Evolutionary conservation across 2,797 vertebrate genomes (phyloP).

Genomic region (Siniperca undulata): DNA sequence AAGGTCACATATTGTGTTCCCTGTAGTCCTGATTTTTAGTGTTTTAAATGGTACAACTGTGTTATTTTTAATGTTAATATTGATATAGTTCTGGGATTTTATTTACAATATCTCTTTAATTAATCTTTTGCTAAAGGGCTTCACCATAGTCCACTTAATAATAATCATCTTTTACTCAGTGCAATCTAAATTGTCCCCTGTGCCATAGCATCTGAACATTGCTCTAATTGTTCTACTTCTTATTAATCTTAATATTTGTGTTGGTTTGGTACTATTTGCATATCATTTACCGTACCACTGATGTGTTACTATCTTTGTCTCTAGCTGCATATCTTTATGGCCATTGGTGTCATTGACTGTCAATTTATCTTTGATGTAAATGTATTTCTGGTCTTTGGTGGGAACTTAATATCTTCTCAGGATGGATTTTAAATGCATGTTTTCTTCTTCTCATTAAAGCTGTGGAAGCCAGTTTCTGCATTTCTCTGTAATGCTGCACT

Average conservation of each 20-base stretch:
- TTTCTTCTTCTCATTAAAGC: slow-evolving; percentile 38
- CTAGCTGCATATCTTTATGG: slow-evolving; percentile 1
- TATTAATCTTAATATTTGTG: slow-evolving; percentile 40
- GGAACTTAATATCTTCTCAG: background rate
- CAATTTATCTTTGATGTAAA: slow-evolving; percentile 27
- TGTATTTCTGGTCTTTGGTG: slow-evolving; percentile 16
- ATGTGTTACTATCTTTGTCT: slow-evolving; percentile 11
- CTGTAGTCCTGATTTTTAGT: slow-evolving; percentile 18
- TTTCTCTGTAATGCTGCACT: slow-evolving; percentile 39
- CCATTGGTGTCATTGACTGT: slow-evolving; percentile 6
- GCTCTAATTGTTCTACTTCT: slow-evolving; percentile 44
- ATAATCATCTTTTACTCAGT: slow-evolving; percentile 46
- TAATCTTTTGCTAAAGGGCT: slow-evolving; percentile 54
- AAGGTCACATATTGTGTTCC: slow-evolving; percentile 45
- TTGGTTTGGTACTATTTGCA: slow-evolving; percentile 12
- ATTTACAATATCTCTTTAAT: slow-evolving; percentile 63
- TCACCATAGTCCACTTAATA: slow-evolving; percentile 34
- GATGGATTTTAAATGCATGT: background rate
- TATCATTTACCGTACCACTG: background rate
- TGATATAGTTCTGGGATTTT: slow-evolving; percentile 50
- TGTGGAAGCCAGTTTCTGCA: slow-evolving; percentile 27
- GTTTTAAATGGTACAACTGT: slow-evolving; percentile 29
- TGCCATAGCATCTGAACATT: slow-evolving; percentile 29
- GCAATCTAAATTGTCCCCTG: slow-evolving; percentile 39
- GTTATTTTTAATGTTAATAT: slow-evolving; percentile 46